A percentile compares a stretch with the other conserved stretches of the same genome.
Conservation (phyloP, 1,140 invertebrate genomes). For the Nasonia giraulti region DNA sequence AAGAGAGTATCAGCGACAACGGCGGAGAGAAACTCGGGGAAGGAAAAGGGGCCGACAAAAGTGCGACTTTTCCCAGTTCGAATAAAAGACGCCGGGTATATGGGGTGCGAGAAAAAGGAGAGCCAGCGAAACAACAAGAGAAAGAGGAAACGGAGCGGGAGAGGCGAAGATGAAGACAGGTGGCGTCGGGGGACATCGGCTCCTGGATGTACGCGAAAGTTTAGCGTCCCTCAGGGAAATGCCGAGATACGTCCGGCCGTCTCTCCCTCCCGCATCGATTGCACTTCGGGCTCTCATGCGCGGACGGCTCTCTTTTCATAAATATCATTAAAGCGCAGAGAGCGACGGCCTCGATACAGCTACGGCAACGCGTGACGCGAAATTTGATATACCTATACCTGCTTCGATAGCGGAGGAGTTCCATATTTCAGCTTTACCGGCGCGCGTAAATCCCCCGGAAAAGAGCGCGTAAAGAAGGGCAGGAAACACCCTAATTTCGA, state of each 20-base stretch:
- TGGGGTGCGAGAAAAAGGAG: neutral
- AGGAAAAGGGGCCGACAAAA: neutral
- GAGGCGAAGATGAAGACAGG: conserved; percentile 45
- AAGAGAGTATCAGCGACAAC: neutral
- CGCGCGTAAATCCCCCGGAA: neutral
- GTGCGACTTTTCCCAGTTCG: neutral
- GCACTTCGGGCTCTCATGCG: neutral
- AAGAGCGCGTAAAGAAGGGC: neutral
- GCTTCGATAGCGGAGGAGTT: no score
- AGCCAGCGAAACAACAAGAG: neutral
- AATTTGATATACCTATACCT: no score
- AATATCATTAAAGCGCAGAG: neutral
- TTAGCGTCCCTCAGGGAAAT: conserved; percentile 49
- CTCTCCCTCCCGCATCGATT: conserved; percentile 39
- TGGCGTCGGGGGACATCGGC: conserved; percentile 44
- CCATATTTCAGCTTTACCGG: neutral
- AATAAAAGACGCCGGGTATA: neutral
- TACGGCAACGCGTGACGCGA: no score
- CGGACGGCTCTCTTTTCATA: conserved; percentile 6
- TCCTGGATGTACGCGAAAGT: conserved; percentile 40
- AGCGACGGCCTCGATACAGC: no score
- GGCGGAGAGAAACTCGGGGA: neutral
- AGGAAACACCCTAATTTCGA: neutral
- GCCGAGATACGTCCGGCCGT: conserved; percentile 17
- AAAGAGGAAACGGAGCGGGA: neutral